Percentiles rank a stretch among this genome's conserved stretches.
These are phyloP conservation scores for Argyrosomus japonicus DNA, from an alignment of 2,113 vertebrate genomes.

Conservation along the genomic window DNA sequence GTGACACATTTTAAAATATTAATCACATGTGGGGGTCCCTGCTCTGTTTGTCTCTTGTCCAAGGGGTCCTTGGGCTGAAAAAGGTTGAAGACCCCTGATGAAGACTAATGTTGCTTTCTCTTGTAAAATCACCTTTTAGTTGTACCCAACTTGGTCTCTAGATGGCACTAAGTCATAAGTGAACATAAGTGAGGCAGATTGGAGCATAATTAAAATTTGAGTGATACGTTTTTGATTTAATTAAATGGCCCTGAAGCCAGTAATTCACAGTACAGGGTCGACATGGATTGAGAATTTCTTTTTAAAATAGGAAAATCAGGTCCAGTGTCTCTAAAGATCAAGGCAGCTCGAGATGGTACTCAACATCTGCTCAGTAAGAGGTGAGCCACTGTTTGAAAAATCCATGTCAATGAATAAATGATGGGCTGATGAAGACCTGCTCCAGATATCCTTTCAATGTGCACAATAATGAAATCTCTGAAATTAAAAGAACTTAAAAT, in stretches of 20 bases:
- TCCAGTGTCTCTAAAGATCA: slow-evolving; percentile 67
- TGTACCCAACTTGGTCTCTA: slow-evolving; percentile 64
- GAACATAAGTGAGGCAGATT: slow-evolving; percentile 20
- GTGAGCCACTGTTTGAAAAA: slow-evolving; percentile 65
- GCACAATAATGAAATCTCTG: slow-evolving; percentile 40
- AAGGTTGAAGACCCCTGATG: no score
- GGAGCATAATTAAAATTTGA: slow-evolving; percentile 75
- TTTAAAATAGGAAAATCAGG: slow-evolving; percentile 54
- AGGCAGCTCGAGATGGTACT: slow-evolving; percentile 61
- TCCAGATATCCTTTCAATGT: slow-evolving; percentile 61
- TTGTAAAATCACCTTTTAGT: not conserved
- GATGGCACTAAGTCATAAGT: slow-evolving; percentile 83
- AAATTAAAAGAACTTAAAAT: slow-evolving; percentile 25
- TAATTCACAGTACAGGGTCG: slow-evolving; percentile 54
- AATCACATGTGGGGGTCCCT: no score
- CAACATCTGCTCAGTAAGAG: slow-evolving; percentile 69
- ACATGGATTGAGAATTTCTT: slow-evolving; percentile 53
- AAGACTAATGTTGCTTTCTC: slow-evolving; percentile 18
- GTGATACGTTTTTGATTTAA: slow-evolving; percentile 76
- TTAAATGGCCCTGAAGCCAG: slow-evolving; percentile 73
- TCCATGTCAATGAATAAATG: slow-evolving; percentile 78
- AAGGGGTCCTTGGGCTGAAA: no score
- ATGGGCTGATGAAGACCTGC: slow-evolving; percentile 66
- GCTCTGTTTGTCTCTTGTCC: no score
- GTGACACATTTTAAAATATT: no score